Evolutionary conservation across 2,797 vertebrate species (phyloP), one percentile per base, ranked within the genome.

Genomic region (Darevskia mixta): DNA sequence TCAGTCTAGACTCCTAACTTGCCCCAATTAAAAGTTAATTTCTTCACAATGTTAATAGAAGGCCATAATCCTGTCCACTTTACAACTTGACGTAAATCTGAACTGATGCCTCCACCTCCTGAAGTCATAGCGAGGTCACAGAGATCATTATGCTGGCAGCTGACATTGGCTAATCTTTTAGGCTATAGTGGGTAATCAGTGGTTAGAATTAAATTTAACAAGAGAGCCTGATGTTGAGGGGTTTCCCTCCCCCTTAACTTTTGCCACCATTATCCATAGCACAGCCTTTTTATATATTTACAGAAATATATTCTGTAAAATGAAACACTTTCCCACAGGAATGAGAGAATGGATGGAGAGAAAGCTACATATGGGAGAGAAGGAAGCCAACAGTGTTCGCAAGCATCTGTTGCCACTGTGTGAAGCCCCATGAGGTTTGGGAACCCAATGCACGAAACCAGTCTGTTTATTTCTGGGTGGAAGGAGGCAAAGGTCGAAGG

Each of bases 1-100:
- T 85, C 25, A 86, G 61, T 82, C 94, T 88, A 87, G 90, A 69
- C 83, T 94, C 90, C 88, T 80, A 87, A 78, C 88, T 95, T 87
- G 89, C 91, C 80, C 90, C 93, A 94, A 91, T 94, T 94, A 94
- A 89, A 95, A 92, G 82, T 88, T 90, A 93, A 93, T 94, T 92
- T 89, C 41, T 93, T 75, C 20, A 76, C 82, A 87, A 45, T 79
- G 84, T 67, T 91, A 92, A 87, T 91, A 90, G 82, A 86, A 89
- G 73, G 85, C 82, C 87, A 88, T 92, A 90, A 91, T 94, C 88
- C 79, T 88, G 85, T 82, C 87, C 87, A 61, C 73, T 90, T 93
- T 92, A 45, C 71, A 92, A 90, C 79, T 41, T 95, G 93, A 96
- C 58, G 35, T 92, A 95, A 95, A 96, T 94, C 82, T 93, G 94